Base-by-base conservation (phyloP, 2,797 vertebrate genomes). In the Naso thynnoides region DNA sequence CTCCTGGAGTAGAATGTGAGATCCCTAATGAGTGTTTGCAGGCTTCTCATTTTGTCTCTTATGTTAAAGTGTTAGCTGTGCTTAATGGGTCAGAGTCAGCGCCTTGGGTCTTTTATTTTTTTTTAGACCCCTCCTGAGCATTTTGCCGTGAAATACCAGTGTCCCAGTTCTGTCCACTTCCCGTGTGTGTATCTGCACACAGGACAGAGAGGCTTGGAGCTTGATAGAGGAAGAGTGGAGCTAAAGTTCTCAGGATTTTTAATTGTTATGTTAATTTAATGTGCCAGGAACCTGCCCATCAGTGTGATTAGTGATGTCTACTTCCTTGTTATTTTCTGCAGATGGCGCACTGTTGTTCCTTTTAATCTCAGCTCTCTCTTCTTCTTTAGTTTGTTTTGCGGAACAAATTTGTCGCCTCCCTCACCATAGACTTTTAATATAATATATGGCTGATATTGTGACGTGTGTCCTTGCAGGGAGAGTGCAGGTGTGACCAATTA, bases 61-160 rank as follows among this genome's bases (percentile, higher is more conserved):
- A 65, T 52, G 78, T 76, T 10, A 24, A 54, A 71, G 63, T 75
- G 45, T 69, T 59, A 26, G 49, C 33, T 58, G 23, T 48, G n/a
- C 11, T 70, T 81, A 77, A 62, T 76, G 70, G 79, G 63, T 76
- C 70, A 63, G 59, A 75, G 58, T 70, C 19, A 1, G n/a, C 9
- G 55, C 65, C 52, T 61, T 19, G 3, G 49, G 66, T 70, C 15
- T 53, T 64, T 44, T 39, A 53, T 74, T 57, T 45, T 57, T 44
- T 78, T 81, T 58, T 6, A 62, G 68, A 18, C 29, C 24, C 67
- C 33, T 57, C 36, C 15, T 29, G 27, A 78, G 73, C 31, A 1
- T 60, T 76, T 57, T 31, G 60, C 42, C 66, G 52, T 68, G 81
- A 85, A 78, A 82, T 42, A 76, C 29, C 45, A 15, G 1, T 19